These are phyloP conservation scores for Eristalis intricaria DNA, from an alignment of 2,888 invertebrate species.

Conservation along the genomic window DNA sequence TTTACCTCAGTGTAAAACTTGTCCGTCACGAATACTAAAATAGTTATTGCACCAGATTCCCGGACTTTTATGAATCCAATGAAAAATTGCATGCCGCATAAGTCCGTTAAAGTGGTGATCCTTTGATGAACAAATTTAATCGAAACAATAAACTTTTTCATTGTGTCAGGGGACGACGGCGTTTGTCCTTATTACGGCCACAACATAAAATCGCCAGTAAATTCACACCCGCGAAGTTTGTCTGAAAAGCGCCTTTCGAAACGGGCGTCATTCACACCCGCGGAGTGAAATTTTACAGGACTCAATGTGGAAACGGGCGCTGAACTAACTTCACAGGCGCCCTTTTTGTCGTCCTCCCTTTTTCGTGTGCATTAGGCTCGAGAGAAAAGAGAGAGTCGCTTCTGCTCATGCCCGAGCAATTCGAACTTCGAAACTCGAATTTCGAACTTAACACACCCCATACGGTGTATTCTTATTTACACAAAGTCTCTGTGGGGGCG, in stretches of 20 bases:
- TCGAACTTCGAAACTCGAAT: slow-evolving; percentile 42
- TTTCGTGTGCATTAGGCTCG: background rate
- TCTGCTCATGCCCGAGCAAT: slow-evolving; percentile 37
- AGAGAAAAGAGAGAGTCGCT: background rate
- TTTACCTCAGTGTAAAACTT: background rate
- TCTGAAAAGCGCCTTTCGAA: background rate
- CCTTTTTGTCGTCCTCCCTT: no score
- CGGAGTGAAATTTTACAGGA: slow-evolving; percentile 38
- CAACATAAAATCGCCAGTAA: slow-evolving; percentile 59
- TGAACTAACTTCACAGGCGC: no score
- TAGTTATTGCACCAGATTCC: slow-evolving; percentile 46
- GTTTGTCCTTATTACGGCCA: slow-evolving; percentile 24
- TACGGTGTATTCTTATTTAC: slow-evolving; percentile 29
- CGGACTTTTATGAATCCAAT: slow-evolving; percentile 50
- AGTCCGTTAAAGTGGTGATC: slow-evolving; percentile 70
- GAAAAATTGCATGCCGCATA: slow-evolving; percentile 70
- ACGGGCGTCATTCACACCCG: background rate
- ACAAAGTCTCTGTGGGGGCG: slow-evolving; percentile 22
- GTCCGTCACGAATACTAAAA: slow-evolving; percentile 22
- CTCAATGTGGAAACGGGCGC: background rate
- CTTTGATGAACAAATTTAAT: slow-evolving; percentile 61
- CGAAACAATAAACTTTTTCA: slow-evolving; percentile 53
- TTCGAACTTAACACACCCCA: slow-evolving; percentile 45
- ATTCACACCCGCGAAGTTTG: slow-evolving; percentile 49
- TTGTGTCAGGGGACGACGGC: slow-evolving; percentile 43